phyloP scores from a whole-genome alignment of 2,797 vertebrate genomes.

The Dermochelys coriacea region DNA sequence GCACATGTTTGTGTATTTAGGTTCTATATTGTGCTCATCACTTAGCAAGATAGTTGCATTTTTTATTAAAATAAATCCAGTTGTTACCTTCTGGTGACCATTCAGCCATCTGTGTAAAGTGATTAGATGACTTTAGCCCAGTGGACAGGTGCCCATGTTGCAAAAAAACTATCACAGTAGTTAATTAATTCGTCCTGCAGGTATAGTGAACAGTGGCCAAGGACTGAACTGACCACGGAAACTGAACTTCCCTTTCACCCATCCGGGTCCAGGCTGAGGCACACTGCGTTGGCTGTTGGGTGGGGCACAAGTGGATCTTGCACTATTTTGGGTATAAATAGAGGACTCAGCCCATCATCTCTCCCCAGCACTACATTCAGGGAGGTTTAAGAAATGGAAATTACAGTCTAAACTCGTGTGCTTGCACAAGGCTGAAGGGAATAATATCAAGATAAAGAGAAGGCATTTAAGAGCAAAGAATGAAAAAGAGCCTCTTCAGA shows the following conservation, averaged over 20 bases:
- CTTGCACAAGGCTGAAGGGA: not conserved
- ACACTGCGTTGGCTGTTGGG: rapidly evolving
- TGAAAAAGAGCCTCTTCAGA: not conserved
- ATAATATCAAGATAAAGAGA: slow-evolving; percentile 7
- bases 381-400: not conserved
- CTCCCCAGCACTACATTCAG: not conserved
- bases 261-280: not conserved
- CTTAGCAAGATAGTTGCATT: not conserved
- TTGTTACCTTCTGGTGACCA: not conserved
- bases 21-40: not conserved
- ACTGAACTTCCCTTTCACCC: not conserved
- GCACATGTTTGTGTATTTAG: not conserved
- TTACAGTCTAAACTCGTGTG: not conserved
- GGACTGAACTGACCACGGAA: not conserved
- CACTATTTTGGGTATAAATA: not conserved
- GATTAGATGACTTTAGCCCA: not conserved
- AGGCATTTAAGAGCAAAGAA: not conserved
- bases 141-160: rapidly evolving
- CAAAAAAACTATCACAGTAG: rapidly evolving
- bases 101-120: not conserved
- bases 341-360: not conserved
- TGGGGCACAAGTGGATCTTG: not conserved
- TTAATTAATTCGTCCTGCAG: not conserved
- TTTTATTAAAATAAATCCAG: not conserved
- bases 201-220: not conserved